phyloP scores from a whole-genome alignment of 2,113 vertebrate species.

The mouse (Mus musculus) region DNA sequence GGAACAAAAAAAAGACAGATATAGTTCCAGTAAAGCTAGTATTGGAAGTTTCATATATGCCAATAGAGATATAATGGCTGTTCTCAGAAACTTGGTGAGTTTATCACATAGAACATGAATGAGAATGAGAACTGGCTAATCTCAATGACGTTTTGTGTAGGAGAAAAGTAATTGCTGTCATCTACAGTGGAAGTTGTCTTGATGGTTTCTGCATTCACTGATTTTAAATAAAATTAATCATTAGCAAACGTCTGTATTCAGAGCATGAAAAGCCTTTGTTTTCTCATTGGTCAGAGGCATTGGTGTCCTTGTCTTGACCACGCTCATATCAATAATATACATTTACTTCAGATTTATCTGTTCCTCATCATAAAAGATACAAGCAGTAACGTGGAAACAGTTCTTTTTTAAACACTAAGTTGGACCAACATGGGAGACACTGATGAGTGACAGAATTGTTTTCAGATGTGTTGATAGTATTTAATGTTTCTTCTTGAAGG shows the following conservation, averaged over 20 bases:
- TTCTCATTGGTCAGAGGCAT: not conserved
- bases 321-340: not conserved
- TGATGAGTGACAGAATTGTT: too few species aligned
- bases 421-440: not conserved
- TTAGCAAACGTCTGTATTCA: not conserved
- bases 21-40: not conserved
- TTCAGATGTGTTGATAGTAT: too few species aligned
- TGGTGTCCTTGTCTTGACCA: not conserved
- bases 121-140: not conserved
- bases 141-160: not conserved
- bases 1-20: not conserved
- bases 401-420: too few species aligned
- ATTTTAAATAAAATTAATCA: not conserved
- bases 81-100: not conserved
- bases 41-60: not conserved
- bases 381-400: not conserved
- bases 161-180: not conserved
- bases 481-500: not conserved
- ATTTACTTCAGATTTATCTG: not conserved
- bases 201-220: not conserved
- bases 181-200: not conserved
- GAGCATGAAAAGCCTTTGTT: not conserved
- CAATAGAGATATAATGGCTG: not conserved
- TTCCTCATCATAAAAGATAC: not conserved
- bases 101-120: not conserved